phyloP scores from a whole-genome alignment of 2,797 vertebrate species.

The Poliocrania exsul region DNA sequence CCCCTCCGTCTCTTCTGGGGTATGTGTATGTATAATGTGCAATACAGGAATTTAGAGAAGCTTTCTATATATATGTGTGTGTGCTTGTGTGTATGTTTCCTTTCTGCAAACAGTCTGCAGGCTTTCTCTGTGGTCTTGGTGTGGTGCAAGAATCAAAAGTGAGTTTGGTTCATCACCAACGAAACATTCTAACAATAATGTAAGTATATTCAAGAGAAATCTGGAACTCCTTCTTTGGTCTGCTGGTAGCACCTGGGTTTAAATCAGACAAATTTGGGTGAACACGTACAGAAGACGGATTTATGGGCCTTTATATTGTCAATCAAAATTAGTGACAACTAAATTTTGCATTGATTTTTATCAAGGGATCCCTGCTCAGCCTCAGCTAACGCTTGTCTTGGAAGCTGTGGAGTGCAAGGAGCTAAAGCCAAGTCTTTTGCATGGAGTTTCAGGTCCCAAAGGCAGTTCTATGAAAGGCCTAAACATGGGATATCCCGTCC shows the following conservation, averaged over 20 bases:
- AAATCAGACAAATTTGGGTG: not conserved
- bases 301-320: not conserved
- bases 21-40: not conserved
- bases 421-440: not conserved
- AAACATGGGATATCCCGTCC: not conserved
- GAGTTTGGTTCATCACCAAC: not conserved
- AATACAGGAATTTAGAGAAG: not conserved
- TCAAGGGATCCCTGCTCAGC: not conserved
- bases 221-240: not conserved
- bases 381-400: not conserved
- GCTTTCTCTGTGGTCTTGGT: not conserved
- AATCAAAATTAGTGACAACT: constrained; percentile 13
- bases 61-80: not conserved
- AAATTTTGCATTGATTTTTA: not conserved
- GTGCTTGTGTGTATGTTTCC: not conserved
- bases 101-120: not conserved
- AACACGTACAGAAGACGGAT: not conserved
- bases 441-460: constrained; percentile 1
- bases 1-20: not conserved
- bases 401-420: not conserved
- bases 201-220: not conserved
- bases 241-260: not conserved
- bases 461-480: not conserved
- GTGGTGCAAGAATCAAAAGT: accelerated
- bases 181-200: not conserved